Evolutionary conservation across 2,888 invertebrate genomes (phyloP), one percentile per base, ranked within the genome.

Genomic region (Microctonus brassicae): DNA sequence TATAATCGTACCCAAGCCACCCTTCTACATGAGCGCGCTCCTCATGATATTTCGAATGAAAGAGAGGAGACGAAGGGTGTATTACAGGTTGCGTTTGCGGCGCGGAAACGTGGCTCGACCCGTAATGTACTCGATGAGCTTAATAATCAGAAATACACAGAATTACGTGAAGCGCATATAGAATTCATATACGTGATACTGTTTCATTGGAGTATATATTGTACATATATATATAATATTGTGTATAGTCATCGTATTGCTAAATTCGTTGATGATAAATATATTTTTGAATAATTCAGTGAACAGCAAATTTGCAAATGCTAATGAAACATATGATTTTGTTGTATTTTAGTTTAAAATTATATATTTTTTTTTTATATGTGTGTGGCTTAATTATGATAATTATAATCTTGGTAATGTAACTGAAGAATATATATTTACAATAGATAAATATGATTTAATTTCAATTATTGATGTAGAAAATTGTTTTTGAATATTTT

Each of bases 101-200:
- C 73, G 73, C 55, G 72, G 67, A 62, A 75, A 66, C 70, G 63
- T 62, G 55, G 70, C 70, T 60, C 73, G 62, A 67, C 53, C 69
- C 65, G 63, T 74, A 71, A 76, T 76, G 73, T 70, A 76, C 76
- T 77, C 75, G 76, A 77, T 76, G 77, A 76, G 76, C 77, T 76
- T 77, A 76, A 77, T 77, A 76, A 76, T 77, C 77, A 77, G 73
- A 73, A 76, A 77, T 76, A 76, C 76, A 74, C 72, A 73, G 70
- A 73, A 77, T 77, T 77, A 77, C 76, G 76, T 74, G 76, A 55
- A 74, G 63, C 69, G 69, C 63, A 72, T 72, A 75, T 68, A 66
- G 72, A 75, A 76, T 76, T 73, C 72, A 47, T 17, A 47, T 47
- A 70, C 75, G 76, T 76, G 77, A 75, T 76, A 75, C 69, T 66